A percentile compares a stretch with the other conserved stretches of the same genome.
These are phyloP conservation scores for Orthosia gothica DNA, from an alignment of 2,888 invertebrate genomes.

Conservation along the genomic window DNA sequence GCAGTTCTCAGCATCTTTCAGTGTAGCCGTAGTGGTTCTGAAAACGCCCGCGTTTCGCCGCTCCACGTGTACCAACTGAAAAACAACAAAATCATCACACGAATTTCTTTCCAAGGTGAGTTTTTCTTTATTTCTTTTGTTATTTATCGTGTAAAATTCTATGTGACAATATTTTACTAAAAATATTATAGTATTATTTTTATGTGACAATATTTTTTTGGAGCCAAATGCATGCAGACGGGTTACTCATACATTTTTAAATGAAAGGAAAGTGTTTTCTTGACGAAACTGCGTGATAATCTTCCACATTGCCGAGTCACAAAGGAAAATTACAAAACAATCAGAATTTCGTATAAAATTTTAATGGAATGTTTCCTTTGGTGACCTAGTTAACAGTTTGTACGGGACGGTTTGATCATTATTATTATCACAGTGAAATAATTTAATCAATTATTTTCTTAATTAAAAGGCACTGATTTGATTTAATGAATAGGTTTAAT, in stretches of 20 bases:
- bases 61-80: conserved; percentile 26
- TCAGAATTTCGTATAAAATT: conserved; percentile 1
- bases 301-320: neutral
- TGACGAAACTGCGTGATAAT: neutral
- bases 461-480: neutral
- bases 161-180: too few relatives aligned
- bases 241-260: neutral
- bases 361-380: conserved; percentile 12
- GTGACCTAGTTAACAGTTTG: conserved; percentile 52
- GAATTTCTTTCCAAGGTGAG: conserved; percentile 61
- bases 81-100: conserved; percentile 52
- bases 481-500: neutral
- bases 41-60: conserved; percentile 56
- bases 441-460: conserved; percentile 3
- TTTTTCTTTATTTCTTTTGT: neutral
- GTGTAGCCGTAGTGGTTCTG: conserved; percentile 59
- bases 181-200: too few relatives aligned
- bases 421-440: conserved; percentile 16
- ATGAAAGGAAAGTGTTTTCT: neutral
- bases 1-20: conserved; percentile 70
- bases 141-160: neutral
- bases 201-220: neutral
- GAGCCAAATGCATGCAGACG: conserved; percentile 8
- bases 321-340: neutral
- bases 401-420: conserved; percentile 10